Conservation (phyloP, 1,140 invertebrate species). For the Amphibalanus amphitrite region DNA sequence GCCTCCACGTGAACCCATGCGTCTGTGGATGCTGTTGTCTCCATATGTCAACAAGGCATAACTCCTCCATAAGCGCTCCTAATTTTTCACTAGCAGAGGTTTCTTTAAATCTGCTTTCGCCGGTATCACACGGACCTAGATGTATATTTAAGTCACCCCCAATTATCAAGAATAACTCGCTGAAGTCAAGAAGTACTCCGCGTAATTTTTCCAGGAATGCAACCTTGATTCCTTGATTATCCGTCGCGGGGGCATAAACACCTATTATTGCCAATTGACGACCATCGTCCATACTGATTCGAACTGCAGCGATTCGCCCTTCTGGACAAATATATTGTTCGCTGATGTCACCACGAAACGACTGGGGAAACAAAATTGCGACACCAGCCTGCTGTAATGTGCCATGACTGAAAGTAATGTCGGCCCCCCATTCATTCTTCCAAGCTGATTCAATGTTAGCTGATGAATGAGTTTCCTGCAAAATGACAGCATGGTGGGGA, state of each 20-base stretch:
- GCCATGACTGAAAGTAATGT: background rate
- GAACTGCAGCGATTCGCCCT: background rate
- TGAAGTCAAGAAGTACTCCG: background rate
- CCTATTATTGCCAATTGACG: background rate
- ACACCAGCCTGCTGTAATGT: background rate
- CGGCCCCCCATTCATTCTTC: background rate
- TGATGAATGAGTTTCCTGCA: background rate
- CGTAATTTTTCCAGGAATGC: background rate
- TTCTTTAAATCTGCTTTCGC: too few relatives aligned
- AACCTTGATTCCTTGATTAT: background rate
- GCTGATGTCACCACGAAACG: background rate
- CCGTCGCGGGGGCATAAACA: background rate
- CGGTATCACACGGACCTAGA: background rate
- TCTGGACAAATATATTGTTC: background rate
- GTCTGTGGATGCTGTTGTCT: too few relatives aligned
- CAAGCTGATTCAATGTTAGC: background rate
- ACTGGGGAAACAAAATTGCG: background rate
- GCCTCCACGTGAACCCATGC: too few relatives aligned
- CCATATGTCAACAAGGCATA: too few relatives aligned
- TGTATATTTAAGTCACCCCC: background rate
- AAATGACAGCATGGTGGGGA: background rate
- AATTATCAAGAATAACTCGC: background rate
- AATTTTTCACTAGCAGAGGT: too few relatives aligned
- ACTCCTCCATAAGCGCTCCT: too few relatives aligned
- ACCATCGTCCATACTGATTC: background rate